Evolutionary conservation across 2,113 vertebrate species (phyloP).

Genomic region (Apaloderma vittatum): DNA sequence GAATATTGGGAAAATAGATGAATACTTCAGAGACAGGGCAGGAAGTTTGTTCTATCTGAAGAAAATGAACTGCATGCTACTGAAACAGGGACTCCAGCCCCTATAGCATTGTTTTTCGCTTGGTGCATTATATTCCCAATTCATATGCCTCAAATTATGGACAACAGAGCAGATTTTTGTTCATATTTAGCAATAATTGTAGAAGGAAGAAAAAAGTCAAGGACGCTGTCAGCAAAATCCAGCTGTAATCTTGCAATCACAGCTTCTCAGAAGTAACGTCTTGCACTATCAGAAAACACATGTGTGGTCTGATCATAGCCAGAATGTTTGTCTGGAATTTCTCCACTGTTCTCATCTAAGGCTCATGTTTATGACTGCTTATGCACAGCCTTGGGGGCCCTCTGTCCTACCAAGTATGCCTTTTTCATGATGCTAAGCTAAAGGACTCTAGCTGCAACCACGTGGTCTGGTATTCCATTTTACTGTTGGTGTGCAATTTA

Average conservation of each 20-base stretch:
- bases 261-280: conserved; percentile 34
- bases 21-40: not conserved
- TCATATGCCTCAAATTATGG: not conserved
- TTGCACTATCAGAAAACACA: conserved; percentile 1
- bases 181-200: conserved; percentile 8
- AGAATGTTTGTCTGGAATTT: conserved; percentile 62
- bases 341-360: conserved; percentile 18
- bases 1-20: not conserved
- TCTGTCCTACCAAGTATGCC: not conserved
- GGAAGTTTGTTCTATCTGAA: not conserved
- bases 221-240: conserved; percentile 36
- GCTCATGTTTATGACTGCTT: conserved; percentile 56
- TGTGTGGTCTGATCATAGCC: not conserved
- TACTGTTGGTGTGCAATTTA: not conserved
- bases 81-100: not conserved
- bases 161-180: not conserved
- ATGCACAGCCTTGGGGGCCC: not conserved
- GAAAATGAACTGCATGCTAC: not conserved
- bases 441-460: conserved; percentile 3
- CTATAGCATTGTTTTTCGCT: not conserved
- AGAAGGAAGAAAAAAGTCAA: not conserved
- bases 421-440: conserved; percentile 32
- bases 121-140: not conserved
- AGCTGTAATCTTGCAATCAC: conserved; percentile 35
- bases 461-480: not conserved